Conservation (phyloP, 2,113 vertebrate genomes). For the Gymnobelideus leadbeateri region DNA sequence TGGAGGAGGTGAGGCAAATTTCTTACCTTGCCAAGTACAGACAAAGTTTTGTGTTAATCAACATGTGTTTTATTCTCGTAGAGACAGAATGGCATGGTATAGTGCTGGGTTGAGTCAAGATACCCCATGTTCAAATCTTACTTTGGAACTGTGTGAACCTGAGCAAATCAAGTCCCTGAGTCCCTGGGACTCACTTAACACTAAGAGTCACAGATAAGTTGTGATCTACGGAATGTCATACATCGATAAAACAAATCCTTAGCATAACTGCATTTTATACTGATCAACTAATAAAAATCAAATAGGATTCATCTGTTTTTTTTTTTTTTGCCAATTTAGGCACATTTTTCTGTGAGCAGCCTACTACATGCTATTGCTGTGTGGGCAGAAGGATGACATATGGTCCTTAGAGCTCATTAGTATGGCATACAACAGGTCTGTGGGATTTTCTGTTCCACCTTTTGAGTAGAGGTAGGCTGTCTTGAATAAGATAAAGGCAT, state of each 20-base stretch:
- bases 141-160: background rate
- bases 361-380: background rate
- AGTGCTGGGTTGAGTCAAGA: background rate
- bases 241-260: background rate
- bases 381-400: background rate
- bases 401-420: background rate
- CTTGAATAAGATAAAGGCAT: background rate
- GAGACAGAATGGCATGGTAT: background rate
- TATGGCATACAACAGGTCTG: background rate
- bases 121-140: background rate
- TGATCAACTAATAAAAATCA: conserved; percentile 12
- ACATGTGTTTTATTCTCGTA: background rate
- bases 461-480: background rate
- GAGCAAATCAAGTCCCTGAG: background rate
- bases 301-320: conserved; percentile 23
- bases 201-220: conserved; percentile 56
- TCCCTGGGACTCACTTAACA: conserved; percentile 61
- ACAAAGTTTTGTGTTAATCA: background rate
- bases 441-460: background rate
- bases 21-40: background rate
- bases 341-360: background rate
- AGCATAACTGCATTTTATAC: background rate
- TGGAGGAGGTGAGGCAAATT: too few relatives aligned
- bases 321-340: background rate
- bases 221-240: conserved; percentile 23